Percentiles rank a stretch among this genome's conserved stretches.
These are phyloP conservation scores for Mesorhabditis sp. DNA, from an alignment of 2,888 invertebrate species.

Conservation along the genomic window DNA sequence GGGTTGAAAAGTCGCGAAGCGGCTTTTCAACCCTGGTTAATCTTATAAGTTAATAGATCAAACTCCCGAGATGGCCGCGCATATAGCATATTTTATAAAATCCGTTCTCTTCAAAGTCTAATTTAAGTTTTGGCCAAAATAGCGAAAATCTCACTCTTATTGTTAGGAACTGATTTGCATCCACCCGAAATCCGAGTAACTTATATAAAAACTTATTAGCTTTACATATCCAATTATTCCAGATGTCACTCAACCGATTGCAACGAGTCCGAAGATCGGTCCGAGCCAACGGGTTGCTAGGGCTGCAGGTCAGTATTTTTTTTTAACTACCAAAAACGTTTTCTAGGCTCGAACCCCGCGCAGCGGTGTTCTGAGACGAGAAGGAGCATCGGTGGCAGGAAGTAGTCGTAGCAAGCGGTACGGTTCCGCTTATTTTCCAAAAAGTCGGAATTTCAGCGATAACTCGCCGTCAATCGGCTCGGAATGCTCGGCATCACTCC, in stretches of 20 bases:
- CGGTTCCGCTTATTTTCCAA: not conserved
- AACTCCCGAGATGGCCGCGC: too few species aligned
- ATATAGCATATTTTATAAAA: too few species aligned
- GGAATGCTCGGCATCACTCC: slow-evolving; percentile 33
- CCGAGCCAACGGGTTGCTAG: slow-evolving; percentile 13
- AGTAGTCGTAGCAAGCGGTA: not conserved
- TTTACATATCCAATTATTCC: slow-evolving; percentile 10
- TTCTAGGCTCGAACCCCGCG: slow-evolving; percentile 3
- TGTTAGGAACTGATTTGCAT: too few species aligned
- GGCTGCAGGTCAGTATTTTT: not conserved
- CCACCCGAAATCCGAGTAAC: too few species aligned
- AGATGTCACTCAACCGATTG: slow-evolving; percentile 27
- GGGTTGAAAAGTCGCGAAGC: too few species aligned
- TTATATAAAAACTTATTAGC: too few species aligned
- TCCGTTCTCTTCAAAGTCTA: too few species aligned
- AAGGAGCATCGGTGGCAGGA: not conserved
- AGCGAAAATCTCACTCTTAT: too few species aligned
- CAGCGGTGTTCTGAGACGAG: not conserved
- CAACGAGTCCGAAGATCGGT: slow-evolving; percentile 30
- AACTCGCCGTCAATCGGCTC: slow-evolving; percentile 16
- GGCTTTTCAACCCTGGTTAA: too few species aligned
- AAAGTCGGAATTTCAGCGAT: not conserved
- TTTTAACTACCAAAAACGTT: not conserved
- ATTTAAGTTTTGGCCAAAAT: too few species aligned
- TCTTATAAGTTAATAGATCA: too few species aligned